Evolutionary conservation across 2,797 vertebrate genomes (phyloP).

Genomic region (Rhinogobio ventralis): DNA sequence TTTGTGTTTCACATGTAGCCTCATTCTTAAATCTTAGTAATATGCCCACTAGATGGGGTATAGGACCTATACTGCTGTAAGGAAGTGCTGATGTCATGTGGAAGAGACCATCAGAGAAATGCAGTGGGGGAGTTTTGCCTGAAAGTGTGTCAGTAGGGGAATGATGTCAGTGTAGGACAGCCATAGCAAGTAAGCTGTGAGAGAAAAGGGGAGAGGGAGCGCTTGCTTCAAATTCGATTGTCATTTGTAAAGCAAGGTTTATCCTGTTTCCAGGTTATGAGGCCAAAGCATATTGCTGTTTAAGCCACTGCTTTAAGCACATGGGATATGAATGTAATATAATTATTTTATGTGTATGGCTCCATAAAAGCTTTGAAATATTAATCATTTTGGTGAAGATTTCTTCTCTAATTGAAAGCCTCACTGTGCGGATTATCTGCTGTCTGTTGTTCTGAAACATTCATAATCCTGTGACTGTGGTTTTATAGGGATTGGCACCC

Average conservation of each 20-base stretch:
- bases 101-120: conserved; percentile 39
- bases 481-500: background rate
- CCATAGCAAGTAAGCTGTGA: background rate
- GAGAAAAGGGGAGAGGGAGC: background rate
- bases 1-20: background rate
- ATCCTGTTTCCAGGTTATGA: background rate
- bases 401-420: background rate
- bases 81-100: conserved; percentile 28
- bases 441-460: background rate
- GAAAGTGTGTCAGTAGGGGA: conserved; percentile 57
- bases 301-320: background rate
- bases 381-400: background rate
- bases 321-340: background rate
- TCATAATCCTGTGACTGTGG: background rate
- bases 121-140: conserved; percentile 8
- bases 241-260: background rate
- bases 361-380: background rate
- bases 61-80: conserved; percentile 36
- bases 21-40: background rate
- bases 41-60: conserved; percentile 57
- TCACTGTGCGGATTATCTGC: background rate
- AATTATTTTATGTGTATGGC: background rate
- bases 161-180: conserved; percentile 4
- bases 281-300: background rate
- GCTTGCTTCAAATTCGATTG: background rate